Evolutionary conservation across 2,888 invertebrate genomes (phyloP).

Genomic region (Trichacis sp.): DNA sequence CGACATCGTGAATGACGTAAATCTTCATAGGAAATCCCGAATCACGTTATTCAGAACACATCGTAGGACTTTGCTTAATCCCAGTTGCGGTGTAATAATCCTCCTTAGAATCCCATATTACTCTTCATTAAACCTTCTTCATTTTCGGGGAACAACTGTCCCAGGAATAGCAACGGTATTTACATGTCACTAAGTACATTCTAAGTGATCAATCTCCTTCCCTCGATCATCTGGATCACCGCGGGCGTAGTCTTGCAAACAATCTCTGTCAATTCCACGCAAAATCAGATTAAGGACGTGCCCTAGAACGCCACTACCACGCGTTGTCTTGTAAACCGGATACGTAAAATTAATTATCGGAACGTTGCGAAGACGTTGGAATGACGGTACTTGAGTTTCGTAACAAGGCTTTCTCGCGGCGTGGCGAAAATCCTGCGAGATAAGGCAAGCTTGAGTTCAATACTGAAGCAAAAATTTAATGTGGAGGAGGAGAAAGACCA

Average conservation of each 20-base stretch:
- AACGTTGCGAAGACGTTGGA: slow-evolving; percentile 39
- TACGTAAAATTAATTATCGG: slow-evolving; percentile 45
- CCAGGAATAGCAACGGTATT: slow-evolving; percentile 7
- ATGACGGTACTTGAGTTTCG: slow-evolving; percentile 28
- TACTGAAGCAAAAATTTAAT: no score
- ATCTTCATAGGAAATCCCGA: background rate
- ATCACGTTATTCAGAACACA: background rate
- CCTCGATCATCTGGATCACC: slow-evolving; percentile 38
- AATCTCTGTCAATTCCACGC: slow-evolving; percentile 63
- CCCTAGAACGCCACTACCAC: slow-evolving; percentile 27
- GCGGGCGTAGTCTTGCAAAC: slow-evolving; percentile 49
- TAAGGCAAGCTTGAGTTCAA: slow-evolving; percentile 48
- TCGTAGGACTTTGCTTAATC: background rate
- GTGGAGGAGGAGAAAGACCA: no score
- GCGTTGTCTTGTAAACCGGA: slow-evolving; percentile 39
- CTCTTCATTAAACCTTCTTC: slow-evolving; percentile 31
- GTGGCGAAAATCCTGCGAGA: slow-evolving; percentile 57
- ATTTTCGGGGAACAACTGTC: slow-evolving; percentile 16
- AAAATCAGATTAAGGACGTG: slow-evolving; percentile 46
- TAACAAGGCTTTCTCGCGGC: slow-evolving; percentile 46
- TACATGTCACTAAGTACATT: slow-evolving; percentile 31
- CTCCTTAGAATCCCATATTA: slow-evolving; percentile 9
- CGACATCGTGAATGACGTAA: background rate
- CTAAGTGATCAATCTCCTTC: slow-evolving; percentile 41
- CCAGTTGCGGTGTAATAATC: background rate